Evolutionary conservation across 1,140 invertebrate species (phyloP), one percentile per base, ranked within the genome.

Genomic region (Homalodisca vitripennis): DNA sequence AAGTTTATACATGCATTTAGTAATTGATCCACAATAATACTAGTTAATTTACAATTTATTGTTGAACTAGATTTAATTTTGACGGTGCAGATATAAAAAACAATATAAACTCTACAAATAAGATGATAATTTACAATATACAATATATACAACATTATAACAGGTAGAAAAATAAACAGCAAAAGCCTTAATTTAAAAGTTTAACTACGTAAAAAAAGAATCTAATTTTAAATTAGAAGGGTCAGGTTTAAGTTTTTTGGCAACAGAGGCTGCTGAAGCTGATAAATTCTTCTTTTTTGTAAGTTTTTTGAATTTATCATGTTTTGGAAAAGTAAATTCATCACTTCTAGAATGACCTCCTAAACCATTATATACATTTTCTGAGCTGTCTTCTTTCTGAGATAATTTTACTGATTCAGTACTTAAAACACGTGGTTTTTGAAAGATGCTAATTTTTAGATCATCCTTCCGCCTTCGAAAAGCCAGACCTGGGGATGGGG

Each of bases 341-440:
- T 80, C 77, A 14, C 65, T 20, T 10, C 73, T 79, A 3, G 77
- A 76, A 71, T 79, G 79, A 2, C 79, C 79, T 27, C 78, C 79
- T 31, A 78, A 74, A 62, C 79, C 79, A 72, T 80, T 74, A 57
- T 74, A 79, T 13, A 67, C 65, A 53, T 71, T 70, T 12, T 67
- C 27, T 57, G n/a, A 17, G 51, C 60, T 51, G 12, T 22, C 26
- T 26, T 6, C 2, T 3, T 6, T 2, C n/a, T 60, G 55, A 2
- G 55, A 27, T 10, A 27, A 24, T 12, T 30, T 26, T 3, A 60
- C 13, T 22, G 55, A 27, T 13, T 60, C 55, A 14, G 55, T 13
- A 24, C 24, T 24, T 26, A 60, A 24, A 60, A 24, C 26, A 27
- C 55, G 14, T 3, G 55, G 55, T 30, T 60, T 60, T 26, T 60